Percentiles rank a stretch among this genome's conserved stretches.
phyloP scores from a whole-genome alignment of 2,113 vertebrate species.

The Prionailurus bengalensis region DNA sequence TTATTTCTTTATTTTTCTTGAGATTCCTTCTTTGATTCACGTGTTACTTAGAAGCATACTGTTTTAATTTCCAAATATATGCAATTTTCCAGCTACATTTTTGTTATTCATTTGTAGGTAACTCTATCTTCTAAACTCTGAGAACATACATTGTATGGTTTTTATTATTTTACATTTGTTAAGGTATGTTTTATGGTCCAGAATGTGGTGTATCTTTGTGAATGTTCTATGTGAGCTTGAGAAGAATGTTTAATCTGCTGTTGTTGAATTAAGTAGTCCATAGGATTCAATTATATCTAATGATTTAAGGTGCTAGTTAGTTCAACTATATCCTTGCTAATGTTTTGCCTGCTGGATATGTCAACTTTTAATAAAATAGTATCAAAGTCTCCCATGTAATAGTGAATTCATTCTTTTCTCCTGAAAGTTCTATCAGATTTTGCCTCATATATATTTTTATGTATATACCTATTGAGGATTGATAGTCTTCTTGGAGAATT shows the following conservation, averaged over 20 bases:
- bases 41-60: not conserved
- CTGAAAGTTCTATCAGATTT: not conserved
- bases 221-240: not conserved
- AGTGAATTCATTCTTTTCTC: not conserved
- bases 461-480: not conserved
- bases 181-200: not conserved
- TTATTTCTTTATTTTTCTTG: not conserved
- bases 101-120: not conserved
- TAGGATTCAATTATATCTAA: not conserved
- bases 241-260: not conserved
- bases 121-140: not conserved
- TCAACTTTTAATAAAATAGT: not conserved
- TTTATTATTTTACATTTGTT: not conserved
- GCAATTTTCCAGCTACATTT: not conserved
- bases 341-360: not conserved
- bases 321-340: not conserved
- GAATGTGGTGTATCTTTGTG: not conserved
- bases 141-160: not conserved
- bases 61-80: not conserved
- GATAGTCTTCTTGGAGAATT: not conserved
- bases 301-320: not conserved
- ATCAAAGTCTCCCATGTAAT: not conserved
- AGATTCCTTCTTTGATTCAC: not conserved
- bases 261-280: not conserved
- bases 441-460: not conserved